Evolutionary conservation across 1,140 invertebrate genomes (phyloP).

Genomic region (Babylonia areolata): DNA sequence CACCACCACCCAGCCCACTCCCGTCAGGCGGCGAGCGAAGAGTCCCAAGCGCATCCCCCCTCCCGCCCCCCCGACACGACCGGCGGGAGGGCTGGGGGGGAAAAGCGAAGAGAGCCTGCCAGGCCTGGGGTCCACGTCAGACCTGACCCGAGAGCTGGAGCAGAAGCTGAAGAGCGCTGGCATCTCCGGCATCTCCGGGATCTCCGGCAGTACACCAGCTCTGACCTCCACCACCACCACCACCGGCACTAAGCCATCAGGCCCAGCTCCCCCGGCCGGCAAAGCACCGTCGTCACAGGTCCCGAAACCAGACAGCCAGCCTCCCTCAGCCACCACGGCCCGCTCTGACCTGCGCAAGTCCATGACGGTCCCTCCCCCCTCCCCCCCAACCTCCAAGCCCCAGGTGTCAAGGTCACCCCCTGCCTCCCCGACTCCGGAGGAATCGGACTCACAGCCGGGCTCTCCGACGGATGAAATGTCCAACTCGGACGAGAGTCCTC

Average conservation of each 20-base stretch:
- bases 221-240: not conserved
- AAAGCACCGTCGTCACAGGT: constrained; percentile 23
- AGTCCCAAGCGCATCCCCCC: constrained; percentile 61
- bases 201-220: constrained; percentile 32
- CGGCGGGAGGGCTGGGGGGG: constrained; percentile 24
- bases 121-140: constrained; percentile 7
- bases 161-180: constrained; percentile 35
- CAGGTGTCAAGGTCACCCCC: constrained; percentile 33
- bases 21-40: constrained; percentile 57
- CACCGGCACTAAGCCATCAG: constrained; percentile 32
- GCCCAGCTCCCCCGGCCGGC: not conserved
- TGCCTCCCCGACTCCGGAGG: constrained; percentile 50
- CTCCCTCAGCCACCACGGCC: not conserved
- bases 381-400: constrained; percentile 44
- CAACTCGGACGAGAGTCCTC: constrained; percentile 36
- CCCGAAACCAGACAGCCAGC: constrained; percentile 28
- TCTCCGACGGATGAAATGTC: constrained; percentile 38
- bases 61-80: constrained; percentile 49
- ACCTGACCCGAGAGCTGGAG: constrained; percentile 67
- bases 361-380: constrained; percentile 42
- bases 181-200: constrained; percentile 29
- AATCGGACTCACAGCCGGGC: constrained; percentile 40
- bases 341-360: constrained; percentile 35
- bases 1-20: constrained; percentile 10
- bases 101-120: constrained; percentile 16